A percentile compares a stretch with the other conserved stretches of the same genome.
These are phyloP conservation scores for Xanthorhoe designata DNA, from an alignment of 2,888 invertebrate species.

Conservation along the genomic window DNA sequence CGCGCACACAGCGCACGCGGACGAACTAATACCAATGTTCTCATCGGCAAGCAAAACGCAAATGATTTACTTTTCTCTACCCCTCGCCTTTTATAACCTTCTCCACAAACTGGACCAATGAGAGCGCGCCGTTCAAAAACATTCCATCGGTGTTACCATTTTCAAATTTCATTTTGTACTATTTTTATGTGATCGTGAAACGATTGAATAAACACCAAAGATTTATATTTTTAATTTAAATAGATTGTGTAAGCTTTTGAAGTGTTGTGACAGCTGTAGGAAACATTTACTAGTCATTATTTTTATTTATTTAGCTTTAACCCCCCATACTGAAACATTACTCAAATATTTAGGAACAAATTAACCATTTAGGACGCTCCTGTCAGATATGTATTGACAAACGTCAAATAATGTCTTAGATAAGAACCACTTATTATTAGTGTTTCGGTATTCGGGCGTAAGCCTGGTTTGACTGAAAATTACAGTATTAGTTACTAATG, in stretches of 20 bases:
- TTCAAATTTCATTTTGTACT: conserved; percentile 44
- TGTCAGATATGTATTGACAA: too few species aligned
- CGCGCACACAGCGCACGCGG: conserved; percentile 77
- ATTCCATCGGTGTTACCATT: conserved; percentile 40
- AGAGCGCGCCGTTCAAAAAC: conserved; percentile 44
- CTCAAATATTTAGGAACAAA: too few species aligned
- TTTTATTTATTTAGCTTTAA: background rate
- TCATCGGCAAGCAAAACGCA: conserved; percentile 54
- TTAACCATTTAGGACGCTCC: too few species aligned
- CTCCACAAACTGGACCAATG: conserved; percentile 53
- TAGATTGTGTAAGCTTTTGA: conserved; percentile 55
- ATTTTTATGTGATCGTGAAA: conserved; percentile 57
- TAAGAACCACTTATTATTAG: too few species aligned
- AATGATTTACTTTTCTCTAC: conserved; percentile 44
- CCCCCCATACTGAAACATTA: too few species aligned
- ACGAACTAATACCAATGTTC: conserved; percentile 75
- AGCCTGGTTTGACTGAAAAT: conserved; percentile 1
- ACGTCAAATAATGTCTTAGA: too few species aligned
- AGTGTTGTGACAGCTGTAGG: conserved; percentile 57
- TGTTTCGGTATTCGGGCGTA: background rate
- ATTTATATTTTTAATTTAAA: conserved; percentile 45
- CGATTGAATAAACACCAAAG: conserved; percentile 62
- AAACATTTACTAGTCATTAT: conserved; percentile 19
- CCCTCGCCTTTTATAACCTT: conserved; percentile 60
- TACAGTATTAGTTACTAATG: background rate